These are phyloP conservation scores for Maniola hyperantus DNA, from an alignment of 2,888 invertebrate species.

Conservation along the genomic window DNA sequence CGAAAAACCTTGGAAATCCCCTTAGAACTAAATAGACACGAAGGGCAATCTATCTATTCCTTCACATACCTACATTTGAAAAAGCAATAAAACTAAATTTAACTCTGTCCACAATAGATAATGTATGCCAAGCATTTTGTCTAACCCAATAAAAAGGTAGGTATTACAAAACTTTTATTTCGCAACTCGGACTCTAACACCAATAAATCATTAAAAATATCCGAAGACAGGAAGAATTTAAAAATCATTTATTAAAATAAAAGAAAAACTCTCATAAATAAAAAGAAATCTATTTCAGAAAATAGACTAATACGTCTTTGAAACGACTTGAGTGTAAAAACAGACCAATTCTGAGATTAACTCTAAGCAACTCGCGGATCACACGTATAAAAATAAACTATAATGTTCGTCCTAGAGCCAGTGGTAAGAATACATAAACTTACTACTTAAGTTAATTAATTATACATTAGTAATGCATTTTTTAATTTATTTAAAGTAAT, in stretches of 20 bases:
- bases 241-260: neutral
- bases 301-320: conserved; percentile 11
- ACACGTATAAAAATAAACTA: neutral
- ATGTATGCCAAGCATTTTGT: neutral
- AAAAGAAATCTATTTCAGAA: conserved; percentile 8
- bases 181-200: neutral
- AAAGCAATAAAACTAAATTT: conserved; percentile 11
- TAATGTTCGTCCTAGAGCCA: neutral
- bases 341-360: conserved; percentile 30
- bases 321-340: conserved; percentile 14
- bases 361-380: conserved; percentile 5
- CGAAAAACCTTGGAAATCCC: neutral
- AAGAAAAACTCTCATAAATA: conserved; percentile 3
- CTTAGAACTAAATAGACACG: neutral
- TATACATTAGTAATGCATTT: too few relatives aligned
- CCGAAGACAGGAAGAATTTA: conserved; percentile 2
- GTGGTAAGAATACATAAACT: neutral
- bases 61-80: neutral
- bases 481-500: neutral
- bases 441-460: too few relatives aligned
- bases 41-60: neutral
- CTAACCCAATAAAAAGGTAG: conserved; percentile 5
- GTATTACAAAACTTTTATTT: conserved; percentile 11
- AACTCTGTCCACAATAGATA: neutral
- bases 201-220: neutral